These are phyloP conservation scores for Charaxes varanes DNA, from an alignment of 1,140 invertebrate genomes.

Conservation along the genomic window DNA sequence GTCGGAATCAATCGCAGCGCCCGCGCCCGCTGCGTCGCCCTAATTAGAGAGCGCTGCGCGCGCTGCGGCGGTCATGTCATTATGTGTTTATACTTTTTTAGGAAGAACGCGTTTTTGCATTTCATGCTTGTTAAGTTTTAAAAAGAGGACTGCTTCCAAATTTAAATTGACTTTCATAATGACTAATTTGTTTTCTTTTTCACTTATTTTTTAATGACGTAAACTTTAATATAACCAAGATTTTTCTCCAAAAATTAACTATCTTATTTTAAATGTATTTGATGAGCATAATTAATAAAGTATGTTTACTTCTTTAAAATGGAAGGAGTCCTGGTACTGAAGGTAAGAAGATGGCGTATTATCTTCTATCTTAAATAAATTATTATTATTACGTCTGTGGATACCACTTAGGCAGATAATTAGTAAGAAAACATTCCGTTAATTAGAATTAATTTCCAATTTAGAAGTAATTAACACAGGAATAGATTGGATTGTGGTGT, in stretches of 20 bases:
- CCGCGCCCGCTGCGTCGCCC: conserved; percentile 28
- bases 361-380: conserved; percentile 12
- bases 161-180: too few relatives aligned
- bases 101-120: conserved; percentile 5
- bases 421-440: conserved; percentile 16
- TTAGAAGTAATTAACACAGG: conserved; percentile 13
- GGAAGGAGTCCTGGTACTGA: too few relatives aligned
- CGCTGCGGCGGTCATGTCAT: conserved; percentile 27
- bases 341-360: neutral
- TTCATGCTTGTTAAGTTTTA: conserved; percentile 12
- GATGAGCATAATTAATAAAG: too few relatives aligned
- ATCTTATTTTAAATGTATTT: too few relatives aligned
- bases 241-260: too few relatives aligned
- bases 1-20: conserved; percentile 51
- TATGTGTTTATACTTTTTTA: conserved; percentile 26
- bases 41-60: conserved; percentile 39
- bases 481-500: conserved; percentile 16
- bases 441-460: conserved; percentile 19
- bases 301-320: too few relatives aligned
- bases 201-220: too few relatives aligned
- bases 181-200: too few relatives aligned
- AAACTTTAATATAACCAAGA: too few relatives aligned
- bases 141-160: too few relatives aligned
- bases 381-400: too few relatives aligned
- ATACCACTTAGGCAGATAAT: conserved; percentile 20